A percentile compares a stretch with the other conserved stretches of the same genome.
phyloP scores from a whole-genome alignment of 2,113 vertebrate genomes.

The Paralichthys olivaceus region DNA sequence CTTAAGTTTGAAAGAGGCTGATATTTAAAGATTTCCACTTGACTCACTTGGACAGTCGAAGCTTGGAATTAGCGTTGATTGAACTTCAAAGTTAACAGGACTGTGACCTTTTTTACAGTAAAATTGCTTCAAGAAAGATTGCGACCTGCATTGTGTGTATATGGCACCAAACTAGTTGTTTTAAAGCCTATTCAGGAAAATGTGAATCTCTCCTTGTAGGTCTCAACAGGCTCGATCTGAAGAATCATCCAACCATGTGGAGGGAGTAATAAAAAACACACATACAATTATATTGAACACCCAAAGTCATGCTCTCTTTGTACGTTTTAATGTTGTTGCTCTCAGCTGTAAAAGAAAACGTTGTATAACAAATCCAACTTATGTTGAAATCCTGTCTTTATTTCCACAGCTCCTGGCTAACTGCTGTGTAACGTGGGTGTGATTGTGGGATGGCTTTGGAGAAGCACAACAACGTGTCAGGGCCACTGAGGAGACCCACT shows the following conservation, averaged over 20 bases:
- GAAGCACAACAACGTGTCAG: neutral
- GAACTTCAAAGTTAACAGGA: neutral
- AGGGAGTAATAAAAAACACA: too few species aligned
- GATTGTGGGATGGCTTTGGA: neutral
- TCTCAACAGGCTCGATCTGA: too few species aligned
- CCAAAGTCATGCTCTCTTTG: too few species aligned
- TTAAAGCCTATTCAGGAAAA: neutral
- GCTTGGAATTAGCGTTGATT: too few species aligned
- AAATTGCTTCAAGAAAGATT: neutral
- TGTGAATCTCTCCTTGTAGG: neutral
- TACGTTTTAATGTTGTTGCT: neutral
- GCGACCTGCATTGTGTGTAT: neutral
- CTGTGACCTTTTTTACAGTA: neutral
- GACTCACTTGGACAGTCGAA: too few species aligned
- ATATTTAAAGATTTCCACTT: too few species aligned
- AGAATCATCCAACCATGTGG: too few species aligned
- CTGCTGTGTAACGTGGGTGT: neutral
- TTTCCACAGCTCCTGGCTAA: neutral
- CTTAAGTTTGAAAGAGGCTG: neutral
- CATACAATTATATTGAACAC: too few species aligned
- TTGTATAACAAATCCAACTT: neutral
- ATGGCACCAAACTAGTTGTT: neutral
- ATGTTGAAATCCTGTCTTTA: neutral
- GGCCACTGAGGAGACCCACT: neutral
- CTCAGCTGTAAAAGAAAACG: neutral